Base-by-base conservation (phyloP, 2,113 vertebrate species). In the Cyanoramphus novaezelandiae region DNA sequence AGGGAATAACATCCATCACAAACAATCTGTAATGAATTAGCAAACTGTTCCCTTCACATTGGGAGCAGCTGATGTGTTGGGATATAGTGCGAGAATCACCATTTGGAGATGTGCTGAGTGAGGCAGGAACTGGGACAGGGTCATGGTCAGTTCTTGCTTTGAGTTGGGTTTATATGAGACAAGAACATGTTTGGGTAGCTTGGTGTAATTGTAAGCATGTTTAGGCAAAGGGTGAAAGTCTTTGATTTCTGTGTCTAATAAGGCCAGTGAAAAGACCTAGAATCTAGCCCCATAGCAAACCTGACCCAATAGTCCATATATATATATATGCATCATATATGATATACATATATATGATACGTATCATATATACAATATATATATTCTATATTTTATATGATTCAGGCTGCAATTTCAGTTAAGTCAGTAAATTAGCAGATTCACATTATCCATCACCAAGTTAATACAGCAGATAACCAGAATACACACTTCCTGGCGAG, bases 171-270 rank as follows among this genome's bases (percentile, higher is more conserved):
- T 76, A 5, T 21, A 20, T 27, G 16, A 79, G 75, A 35, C 33
- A 70, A 17, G 28, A 49, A 10, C 0, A 0, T 24, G 28, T 64
- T 71, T 82, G 57, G 33, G 18, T 21, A 65, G 35, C 35, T 52
- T 52, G 55, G 37, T 31, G 11, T 52, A 6, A 41, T 84, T 76
- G 69, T 69, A 27, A 88, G 57, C 17, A 17, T 24, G 12, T 16
- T 23, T 17, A 64, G 25, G 44, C 33, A 33, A 68, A 75, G 20
- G 18, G 29, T 71, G 35, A 72, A 79, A 55, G 24, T 39, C 0
- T 2, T 27, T 10, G 43, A 46, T 62, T 94, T 64, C 49, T 86
- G 19, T 86, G 27, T 55, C 39, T 50, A 41, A 65, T 69, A 37
- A 57, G 27, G 64, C 68, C 44, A 88, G n/a, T 62, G n/a, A 69